Conservation (phyloP, 2,113 vertebrate species). For the Ammodytes marinus region DNA sequence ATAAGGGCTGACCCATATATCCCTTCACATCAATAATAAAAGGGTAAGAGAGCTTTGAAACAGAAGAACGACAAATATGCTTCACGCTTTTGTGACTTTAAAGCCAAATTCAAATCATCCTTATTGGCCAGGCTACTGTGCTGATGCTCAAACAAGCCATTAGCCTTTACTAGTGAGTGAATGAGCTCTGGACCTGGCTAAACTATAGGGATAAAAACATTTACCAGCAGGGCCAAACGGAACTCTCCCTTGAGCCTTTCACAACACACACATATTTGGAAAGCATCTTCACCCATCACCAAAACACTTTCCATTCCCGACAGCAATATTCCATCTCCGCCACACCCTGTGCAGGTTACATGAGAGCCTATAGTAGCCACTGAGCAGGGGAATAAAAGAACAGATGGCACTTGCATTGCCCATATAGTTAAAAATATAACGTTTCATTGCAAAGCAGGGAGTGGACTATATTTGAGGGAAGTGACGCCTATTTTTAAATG, state of each 20-base stretch:
- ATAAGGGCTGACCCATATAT: slow-evolving; percentile 62
- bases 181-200: background rate
- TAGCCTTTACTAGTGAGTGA: background rate
- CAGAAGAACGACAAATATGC: background rate
- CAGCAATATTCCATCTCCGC: background rate
- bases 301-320: background rate
- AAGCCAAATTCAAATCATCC: background rate
- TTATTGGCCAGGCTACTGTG: background rate
- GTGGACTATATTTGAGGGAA: background rate
- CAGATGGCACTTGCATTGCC: background rate
- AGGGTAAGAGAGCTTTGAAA: too few species aligned
- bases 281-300: background rate
- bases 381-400: background rate
- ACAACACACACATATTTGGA: background rate
- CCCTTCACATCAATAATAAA: slow-evolving; percentile 28
- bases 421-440: slow-evolving; percentile 7
- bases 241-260: background rate
- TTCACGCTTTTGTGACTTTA: background rate
- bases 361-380: slow-evolving; percentile 12
- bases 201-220: slow-evolving; percentile 10
- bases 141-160: background rate
- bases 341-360: slow-evolving; percentile 50
- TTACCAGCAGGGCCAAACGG: background rate
- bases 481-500: background rate
- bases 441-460: background rate